Evolutionary conservation across 30 jellyfish, hydroid and myxozoan genomes (phyloP), one percentile per base, ranked within the genome.

Genomic region (Mastigias papua): DNA sequence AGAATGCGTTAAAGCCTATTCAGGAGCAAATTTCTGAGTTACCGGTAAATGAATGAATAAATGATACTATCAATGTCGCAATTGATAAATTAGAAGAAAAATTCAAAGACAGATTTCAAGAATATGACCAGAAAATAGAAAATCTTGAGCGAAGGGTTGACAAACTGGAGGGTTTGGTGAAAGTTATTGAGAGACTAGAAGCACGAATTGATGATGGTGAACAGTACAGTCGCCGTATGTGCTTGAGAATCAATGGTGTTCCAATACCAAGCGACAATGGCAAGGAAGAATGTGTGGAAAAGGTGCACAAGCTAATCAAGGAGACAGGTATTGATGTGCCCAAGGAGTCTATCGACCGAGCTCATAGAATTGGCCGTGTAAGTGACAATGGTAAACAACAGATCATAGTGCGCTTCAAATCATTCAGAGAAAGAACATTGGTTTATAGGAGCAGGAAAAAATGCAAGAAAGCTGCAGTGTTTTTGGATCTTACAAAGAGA

Each of bases 241-340:
- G 69, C 32, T 37, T 72, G 84, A 72, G 84, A 72, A 72, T 72
- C 69, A 72, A 72, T 32, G 69, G 84, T 33, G 84, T 72, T 22
- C 84, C 34, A 72, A 34, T 72, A 2, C 69, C 30, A 72, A 37
- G 34, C 34, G 15, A 25, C 67, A 72, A 72, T 35, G 84, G 42
- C 84, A 72, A 72, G 69, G 67, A 72, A 72, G 81, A 72, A 29
- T 72, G 67, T 33, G 69, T 25, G 67, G 84, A 72, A 34, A 72
- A 72, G 69, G 84, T 72, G 25, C 67, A 72, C 69, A 69, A 72
- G 69, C 67, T 72, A 72, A 72, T 72, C 84, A 72, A 28, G 84
- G 30, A 72, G 69, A 72, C 69, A 72, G 69, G 67, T 9, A 48
- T 72, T 22, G 69, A 33, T 72, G 34, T 72, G 84, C 80, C 80